These are phyloP conservation scores for Pangasius macronema DNA, from an alignment of 2,797 vertebrate genomes.

Conservation along the genomic window DNA sequence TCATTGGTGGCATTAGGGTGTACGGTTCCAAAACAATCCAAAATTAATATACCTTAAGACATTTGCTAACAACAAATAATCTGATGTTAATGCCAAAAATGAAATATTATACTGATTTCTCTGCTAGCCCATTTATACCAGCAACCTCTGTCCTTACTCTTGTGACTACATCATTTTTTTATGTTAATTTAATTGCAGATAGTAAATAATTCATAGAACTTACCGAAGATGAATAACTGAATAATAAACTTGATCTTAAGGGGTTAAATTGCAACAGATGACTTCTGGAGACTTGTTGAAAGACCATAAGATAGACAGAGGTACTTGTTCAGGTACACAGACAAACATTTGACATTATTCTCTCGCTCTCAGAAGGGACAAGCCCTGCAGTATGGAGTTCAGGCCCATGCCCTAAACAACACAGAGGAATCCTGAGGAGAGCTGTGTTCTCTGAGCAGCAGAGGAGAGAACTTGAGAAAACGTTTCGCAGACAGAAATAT, in stretches of 20 bases:
- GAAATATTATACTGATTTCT: background rate
- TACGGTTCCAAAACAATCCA: background rate
- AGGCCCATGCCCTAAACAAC: constrained; percentile 82
- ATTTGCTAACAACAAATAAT: background rate
- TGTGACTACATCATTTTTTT: background rate
- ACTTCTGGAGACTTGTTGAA: background rate
- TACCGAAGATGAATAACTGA: background rate
- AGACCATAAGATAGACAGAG: background rate
- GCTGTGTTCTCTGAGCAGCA: constrained; percentile 97
- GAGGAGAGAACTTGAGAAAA: constrained; percentile 93
- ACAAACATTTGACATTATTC: background rate
- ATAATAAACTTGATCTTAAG: background rate
- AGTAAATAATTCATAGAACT: background rate
- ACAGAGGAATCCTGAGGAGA: constrained; percentile 91
- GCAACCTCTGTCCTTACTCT: background rate
- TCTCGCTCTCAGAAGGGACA: constrained; percentile 61
- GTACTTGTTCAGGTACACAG: background rate
- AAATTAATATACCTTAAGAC: background rate
- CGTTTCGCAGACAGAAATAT: constrained; percentile 95
- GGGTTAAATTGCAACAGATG: background rate
- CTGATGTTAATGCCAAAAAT: background rate
- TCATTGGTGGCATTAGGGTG: background rate
- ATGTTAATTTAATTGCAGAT: background rate
- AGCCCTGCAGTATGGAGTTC: constrained; percentile 80
- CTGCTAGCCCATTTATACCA: background rate